These are phyloP conservation scores for Lochmaea crataegi DNA, from an alignment of 2,888 invertebrate genomes.

Conservation along the genomic window DNA sequence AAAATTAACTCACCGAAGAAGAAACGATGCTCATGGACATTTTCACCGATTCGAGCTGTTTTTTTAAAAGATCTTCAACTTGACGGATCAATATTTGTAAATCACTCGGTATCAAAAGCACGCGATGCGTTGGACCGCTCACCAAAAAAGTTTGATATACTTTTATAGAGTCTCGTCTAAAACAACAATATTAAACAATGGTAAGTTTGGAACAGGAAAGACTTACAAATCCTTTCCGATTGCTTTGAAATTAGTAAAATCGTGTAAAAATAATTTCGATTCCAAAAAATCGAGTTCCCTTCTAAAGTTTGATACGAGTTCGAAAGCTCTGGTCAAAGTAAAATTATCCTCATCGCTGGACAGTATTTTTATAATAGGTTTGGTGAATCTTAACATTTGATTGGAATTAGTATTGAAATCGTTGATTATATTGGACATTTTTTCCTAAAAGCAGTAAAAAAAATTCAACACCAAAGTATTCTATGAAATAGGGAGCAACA, in stretches of 20 bases:
- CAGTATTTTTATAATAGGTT: constrained; percentile 42
- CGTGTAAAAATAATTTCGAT: constrained; percentile 40
- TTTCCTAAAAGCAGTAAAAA: constrained; percentile 39
- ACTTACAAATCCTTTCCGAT: constrained; percentile 44
- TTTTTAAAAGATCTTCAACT: constrained; percentile 48
- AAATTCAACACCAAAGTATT: neutral
- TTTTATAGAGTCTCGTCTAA: constrained; percentile 45
- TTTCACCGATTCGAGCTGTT: constrained; percentile 44
- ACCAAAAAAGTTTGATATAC: constrained; percentile 45
- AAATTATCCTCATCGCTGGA: constrained; percentile 32
- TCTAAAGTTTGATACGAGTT: constrained; percentile 42
- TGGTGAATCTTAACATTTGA: constrained; percentile 42
- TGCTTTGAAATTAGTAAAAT: constrained; percentile 36
- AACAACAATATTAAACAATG: constrained; percentile 30
- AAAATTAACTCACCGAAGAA: constrained; percentile 42
- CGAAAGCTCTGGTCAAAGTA: constrained; percentile 37
- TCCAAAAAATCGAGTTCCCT: constrained; percentile 44
- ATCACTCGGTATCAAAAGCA: constrained; percentile 49
- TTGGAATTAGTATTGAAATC: constrained; percentile 27
- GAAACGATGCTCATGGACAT: constrained; percentile 42
- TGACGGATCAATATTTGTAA: constrained; percentile 46
- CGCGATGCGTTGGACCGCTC: constrained; percentile 51
- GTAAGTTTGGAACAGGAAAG: neutral
- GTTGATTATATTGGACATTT: constrained; percentile 46
- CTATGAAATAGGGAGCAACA: no score